A percentile compares a stretch with the other conserved stretches of the same genome.
Conservation (phyloP, 2,797 vertebrate species). For the Phaenicophaeus curvirostris region DNA sequence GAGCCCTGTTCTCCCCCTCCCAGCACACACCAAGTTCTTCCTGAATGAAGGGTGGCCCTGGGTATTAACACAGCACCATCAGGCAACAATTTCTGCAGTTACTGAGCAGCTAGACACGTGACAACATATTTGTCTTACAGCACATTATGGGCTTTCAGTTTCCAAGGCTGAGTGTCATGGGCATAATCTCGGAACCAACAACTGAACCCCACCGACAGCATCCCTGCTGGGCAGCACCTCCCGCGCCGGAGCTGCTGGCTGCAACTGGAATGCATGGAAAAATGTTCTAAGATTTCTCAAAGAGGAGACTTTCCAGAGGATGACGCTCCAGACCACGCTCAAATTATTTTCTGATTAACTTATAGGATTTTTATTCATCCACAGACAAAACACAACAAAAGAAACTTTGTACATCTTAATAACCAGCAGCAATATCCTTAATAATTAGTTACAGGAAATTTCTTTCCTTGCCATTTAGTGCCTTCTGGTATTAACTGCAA, state of each 20-base stretch:
- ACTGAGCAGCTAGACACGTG: background rate
- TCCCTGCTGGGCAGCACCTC: too few species aligned
- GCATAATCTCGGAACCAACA: background rate
- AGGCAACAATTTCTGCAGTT: background rate
- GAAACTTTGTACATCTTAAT: background rate
- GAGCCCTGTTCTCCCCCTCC: background rate
- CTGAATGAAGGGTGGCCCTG: background rate
- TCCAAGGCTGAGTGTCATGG: background rate
- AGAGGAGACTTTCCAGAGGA: background rate
- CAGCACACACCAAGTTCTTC: background rate
- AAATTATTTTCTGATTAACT: background rate
- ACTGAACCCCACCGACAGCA: too few species aligned
- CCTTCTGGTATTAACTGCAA: background rate
- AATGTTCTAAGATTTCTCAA: too few species aligned
- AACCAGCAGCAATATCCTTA: background rate
- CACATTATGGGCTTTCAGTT: background rate
- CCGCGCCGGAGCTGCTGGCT: too few species aligned
- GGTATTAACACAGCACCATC: fast-evolving
- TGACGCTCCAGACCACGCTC: background rate
- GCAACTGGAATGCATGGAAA: background rate
- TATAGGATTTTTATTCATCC: background rate
- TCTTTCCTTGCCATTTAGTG: background rate
- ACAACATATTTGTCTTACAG: background rate
- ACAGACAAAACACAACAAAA: background rate
- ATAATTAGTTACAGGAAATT: background rate